Base-by-base conservation (phyloP, 2,888 invertebrate species). In the Troglohyphantes excavatus region DNA sequence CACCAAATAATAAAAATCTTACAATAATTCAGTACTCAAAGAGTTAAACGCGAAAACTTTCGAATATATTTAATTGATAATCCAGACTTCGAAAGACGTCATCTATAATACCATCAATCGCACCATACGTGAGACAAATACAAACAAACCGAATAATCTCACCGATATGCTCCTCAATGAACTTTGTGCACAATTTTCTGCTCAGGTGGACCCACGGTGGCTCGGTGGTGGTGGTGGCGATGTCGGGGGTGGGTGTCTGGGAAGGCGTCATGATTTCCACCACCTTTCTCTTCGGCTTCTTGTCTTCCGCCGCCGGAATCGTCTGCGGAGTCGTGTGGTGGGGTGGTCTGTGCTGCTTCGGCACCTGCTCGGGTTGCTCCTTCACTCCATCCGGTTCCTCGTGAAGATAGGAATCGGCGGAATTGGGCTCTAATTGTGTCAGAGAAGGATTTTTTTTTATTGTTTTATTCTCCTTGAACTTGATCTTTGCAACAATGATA, bases 141-240 rank as follows among this genome's bases (percentile, higher is more conserved):
- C 33, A 33, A 6, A 53, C 53, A 5, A 53, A 2, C 9, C 13
- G 53, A 53, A 53, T 17, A 53, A 53, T 53, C n/a, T 59, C 39
- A 90, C 90, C 90, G 72, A 90, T 85, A 23, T 90, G 84, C 23
- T 90, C 85, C 26, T 90, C 90, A 17, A 90, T 85, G 81, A 90
- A 90, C 68, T 90, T 90, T 1, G 72, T 90, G 81, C 90, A 85
- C 33, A 90, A 53, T 75, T 90, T 90, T 68, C 90, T 65, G 63
- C 90, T 90, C 63, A 90, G 65, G 11, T 67, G 73, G 27, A 90
- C 73, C 90, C 90, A 90, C 1, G 76, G 85, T 17, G 90, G 90
- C 11, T 33, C 70, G 2, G 11, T 19, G 6, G n/a, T 21, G 9
- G 19, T 17, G 5, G 26, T n/a, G 2, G 11, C 21, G 6, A n/a